Conservation (phyloP, 2,113 vertebrate genomes). For the Paratilapia polleni region DNA sequence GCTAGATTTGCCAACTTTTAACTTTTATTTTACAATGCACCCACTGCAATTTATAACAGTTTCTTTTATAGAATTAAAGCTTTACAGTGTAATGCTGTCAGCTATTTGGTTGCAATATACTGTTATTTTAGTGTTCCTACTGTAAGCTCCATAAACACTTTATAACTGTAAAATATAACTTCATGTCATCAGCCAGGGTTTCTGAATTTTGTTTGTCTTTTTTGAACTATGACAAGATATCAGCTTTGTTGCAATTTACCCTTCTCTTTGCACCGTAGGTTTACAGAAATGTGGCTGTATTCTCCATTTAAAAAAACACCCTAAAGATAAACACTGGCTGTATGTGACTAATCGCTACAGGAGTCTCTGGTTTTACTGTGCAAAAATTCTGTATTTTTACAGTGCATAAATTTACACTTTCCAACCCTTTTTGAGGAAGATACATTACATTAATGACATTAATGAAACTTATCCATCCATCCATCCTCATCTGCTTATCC, state of each 20-base stretch:
- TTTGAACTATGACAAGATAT: rapidly evolving
- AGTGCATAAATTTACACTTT: not conserved
- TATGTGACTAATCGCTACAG: too few species aligned
- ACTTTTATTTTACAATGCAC: not conserved
- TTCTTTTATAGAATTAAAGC: not conserved
- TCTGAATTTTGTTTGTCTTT: not conserved
- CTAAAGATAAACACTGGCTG: not conserved
- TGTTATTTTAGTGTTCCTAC: not conserved
- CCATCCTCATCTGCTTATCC: too few species aligned
- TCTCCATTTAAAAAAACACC: not conserved
- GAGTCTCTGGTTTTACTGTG: not conserved
- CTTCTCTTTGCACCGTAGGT: not conserved
- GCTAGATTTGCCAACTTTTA: not conserved
- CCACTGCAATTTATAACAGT: not conserved
- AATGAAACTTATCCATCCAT: too few species aligned
- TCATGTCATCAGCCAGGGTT: not conserved
- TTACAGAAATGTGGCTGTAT: too few species aligned
- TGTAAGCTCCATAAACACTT: not conserved
- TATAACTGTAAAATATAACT: not conserved
- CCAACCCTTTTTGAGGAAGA: not conserved
- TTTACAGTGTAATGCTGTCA: not conserved
- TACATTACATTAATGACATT: not conserved
- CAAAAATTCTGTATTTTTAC: not conserved
- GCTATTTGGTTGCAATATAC: not conserved
- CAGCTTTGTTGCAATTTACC: not conserved